These are phyloP conservation scores for Fragum whitleyi DNA, from an alignment of 2,888 invertebrate species.

Conservation along the genomic window DNA sequence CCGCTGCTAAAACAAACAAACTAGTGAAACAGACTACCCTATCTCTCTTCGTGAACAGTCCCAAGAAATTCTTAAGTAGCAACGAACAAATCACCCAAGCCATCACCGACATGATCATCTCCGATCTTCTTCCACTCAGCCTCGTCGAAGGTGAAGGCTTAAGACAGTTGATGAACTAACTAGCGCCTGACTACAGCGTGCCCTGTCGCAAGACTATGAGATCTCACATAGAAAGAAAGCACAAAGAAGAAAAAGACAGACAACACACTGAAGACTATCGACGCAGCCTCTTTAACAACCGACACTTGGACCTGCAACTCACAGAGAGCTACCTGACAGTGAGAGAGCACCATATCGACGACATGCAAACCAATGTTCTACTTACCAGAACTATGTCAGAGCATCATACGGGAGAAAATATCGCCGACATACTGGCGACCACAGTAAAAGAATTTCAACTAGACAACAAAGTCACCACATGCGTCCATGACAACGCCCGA, in stretches of 20 bases:
- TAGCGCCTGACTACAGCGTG: neutral
- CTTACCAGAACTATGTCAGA: slow-evolving; percentile 32
- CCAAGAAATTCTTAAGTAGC: no score
- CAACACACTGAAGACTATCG: neutral
- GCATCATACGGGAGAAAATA: slow-evolving; percentile 25
- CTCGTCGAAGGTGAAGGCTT: no score
- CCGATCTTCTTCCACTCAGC: neutral
- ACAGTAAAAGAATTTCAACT: slow-evolving; percentile 33
- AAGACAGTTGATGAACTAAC: no score
- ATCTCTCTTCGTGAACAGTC: no score
- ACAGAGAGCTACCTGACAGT: slow-evolving; percentile 39
- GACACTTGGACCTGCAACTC: slow-evolving; percentile 39
- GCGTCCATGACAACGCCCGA: slow-evolving; percentile 35
- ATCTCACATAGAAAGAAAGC: neutral
- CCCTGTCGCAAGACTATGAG: neutral
- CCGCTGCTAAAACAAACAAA: no score
- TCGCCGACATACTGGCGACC: slow-evolving; percentile 7
- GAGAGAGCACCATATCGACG: slow-evolving; percentile 34
- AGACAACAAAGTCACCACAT: slow-evolving; percentile 16
- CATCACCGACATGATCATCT: neutral
- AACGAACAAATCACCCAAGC: neutral
- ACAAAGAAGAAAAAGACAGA: no score
- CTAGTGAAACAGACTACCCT: no score
- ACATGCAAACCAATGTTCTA: slow-evolving; percentile 20
- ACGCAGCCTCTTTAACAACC: slow-evolving; percentile 25